These are phyloP conservation scores for Champsocephalus esox DNA, from an alignment of 2,797 vertebrate genomes.

Conservation along the genomic window DNA sequence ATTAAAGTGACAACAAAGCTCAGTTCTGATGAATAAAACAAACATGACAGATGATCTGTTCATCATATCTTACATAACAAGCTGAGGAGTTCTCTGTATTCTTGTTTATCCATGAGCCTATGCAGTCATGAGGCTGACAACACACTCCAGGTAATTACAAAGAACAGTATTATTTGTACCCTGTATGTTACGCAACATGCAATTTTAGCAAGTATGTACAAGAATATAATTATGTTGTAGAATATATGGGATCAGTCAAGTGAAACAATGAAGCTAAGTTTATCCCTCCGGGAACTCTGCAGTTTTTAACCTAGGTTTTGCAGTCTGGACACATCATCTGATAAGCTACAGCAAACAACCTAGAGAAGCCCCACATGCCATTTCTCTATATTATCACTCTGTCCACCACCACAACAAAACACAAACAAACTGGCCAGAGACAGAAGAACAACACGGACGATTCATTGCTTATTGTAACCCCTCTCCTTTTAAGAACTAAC, in stretches of 20 bases:
- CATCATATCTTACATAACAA: slow-evolving; percentile 24
- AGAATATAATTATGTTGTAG: not conserved
- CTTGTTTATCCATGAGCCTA: slow-evolving; percentile 15
- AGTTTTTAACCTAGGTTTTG: slow-evolving; percentile 8
- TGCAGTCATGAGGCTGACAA: slow-evolving; percentile 13
- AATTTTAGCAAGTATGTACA: not conserved
- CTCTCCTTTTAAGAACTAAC: slow-evolving; percentile 65
- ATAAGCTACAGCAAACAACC: slow-evolving; percentile 41
- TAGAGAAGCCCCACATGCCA: slow-evolving; percentile 4
- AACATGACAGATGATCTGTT: not conserved
- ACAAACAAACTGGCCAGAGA: slow-evolving; percentile 33
- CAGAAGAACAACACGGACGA: slow-evolving; percentile 26
- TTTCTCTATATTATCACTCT: slow-evolving; percentile 48
- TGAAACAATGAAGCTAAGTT: slow-evolving; percentile 23
- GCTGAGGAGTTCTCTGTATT: slow-evolving; percentile 22
- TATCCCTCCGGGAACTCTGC: not conserved
- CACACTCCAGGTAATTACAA: slow-evolving; percentile 42
- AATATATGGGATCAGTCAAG: not conserved
- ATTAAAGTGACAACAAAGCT: slow-evolving; percentile 2
- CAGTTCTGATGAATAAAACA: not conserved
- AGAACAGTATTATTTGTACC: slow-evolving; percentile 21
- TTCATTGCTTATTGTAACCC: slow-evolving; percentile 45
- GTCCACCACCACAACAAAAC: slow-evolving; percentile 37
- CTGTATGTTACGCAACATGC: slow-evolving; percentile 19
- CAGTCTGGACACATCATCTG: slow-evolving; percentile 33